Evolutionary conservation across 2,797 vertebrate species (phyloP).

Genomic region (Chrysolophus pictus): DNA sequence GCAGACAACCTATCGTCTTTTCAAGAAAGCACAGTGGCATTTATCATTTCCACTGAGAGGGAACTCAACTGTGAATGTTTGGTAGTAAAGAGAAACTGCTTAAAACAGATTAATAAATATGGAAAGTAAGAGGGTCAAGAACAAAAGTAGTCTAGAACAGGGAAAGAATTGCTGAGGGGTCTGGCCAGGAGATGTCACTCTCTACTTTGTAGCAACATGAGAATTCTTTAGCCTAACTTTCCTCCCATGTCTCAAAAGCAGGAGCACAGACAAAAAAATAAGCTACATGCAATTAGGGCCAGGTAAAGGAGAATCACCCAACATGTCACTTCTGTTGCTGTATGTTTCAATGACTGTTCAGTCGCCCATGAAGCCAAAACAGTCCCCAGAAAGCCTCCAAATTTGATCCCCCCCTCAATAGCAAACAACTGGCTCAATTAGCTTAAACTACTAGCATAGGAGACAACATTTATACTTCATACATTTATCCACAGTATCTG

Average conservation of each 20-base stretch:
- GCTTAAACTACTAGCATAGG: background rate
- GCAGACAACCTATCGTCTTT: background rate
- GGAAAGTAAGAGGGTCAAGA: background rate
- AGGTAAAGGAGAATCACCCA: background rate
- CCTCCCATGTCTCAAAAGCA: background rate
- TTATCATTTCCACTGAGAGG: background rate
- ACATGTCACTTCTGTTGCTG: background rate
- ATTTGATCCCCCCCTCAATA: background rate
- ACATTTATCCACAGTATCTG: background rate
- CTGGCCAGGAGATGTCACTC: conserved; percentile 52
- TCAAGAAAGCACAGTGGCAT: background rate
- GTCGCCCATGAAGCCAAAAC: background rate
- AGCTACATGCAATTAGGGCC: background rate
- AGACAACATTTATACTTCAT: background rate
- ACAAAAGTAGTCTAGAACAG: background rate
- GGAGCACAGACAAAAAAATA: background rate
- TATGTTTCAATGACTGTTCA: background rate
- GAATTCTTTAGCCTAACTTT: background rate
- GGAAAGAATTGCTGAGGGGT: background rate
- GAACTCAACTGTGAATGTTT: background rate
- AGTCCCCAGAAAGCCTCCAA: background rate
- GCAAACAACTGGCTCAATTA: background rate
- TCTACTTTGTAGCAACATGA: background rate
- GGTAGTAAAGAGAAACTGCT: background rate
- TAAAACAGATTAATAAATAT: background rate